Evolutionary conservation across 2,797 vertebrate species (phyloP).

Genomic region (Ctenopoma multispine): DNA sequence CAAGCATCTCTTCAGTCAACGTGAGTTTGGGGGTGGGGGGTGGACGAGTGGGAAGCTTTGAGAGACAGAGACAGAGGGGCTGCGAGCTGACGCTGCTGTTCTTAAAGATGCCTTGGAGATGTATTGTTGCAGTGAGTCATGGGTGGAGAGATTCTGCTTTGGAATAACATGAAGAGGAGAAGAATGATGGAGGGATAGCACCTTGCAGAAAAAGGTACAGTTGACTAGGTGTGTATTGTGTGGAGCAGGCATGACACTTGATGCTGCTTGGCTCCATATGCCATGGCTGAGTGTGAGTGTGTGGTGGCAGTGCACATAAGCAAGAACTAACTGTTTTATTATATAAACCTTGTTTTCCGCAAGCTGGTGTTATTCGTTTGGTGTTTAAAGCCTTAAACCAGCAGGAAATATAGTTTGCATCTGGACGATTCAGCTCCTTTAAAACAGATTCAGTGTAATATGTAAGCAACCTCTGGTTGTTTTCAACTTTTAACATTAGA

Average conservation of each 20-base stretch:
- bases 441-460: background rate
- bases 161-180: constrained; percentile 76
- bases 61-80: constrained; percentile 25
- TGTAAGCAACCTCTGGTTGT: no score
- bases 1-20: constrained; percentile 75
- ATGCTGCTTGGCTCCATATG: constrained; percentile 83
- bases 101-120: constrained; percentile 65
- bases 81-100: constrained; percentile 43
- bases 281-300: constrained; percentile 46
- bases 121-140: constrained; percentile 32
- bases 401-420: background rate
- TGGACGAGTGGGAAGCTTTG: constrained; percentile 58
- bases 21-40: constrained; percentile 57
- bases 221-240: constrained; percentile 47
- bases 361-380: no score
- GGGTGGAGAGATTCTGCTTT: constrained; percentile 75
- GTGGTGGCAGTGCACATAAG: constrained; percentile 6
- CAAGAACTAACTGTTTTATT: constrained; percentile 2
- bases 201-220: constrained; percentile 61
- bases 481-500: background rate
- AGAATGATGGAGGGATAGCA: constrained; percentile 53
- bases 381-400: background rate
- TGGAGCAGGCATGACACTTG: constrained; percentile 79
- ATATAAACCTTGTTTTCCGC: background rate
- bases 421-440: background rate